phyloP scores from a whole-genome alignment of 2,888 invertebrate species.

The Disparrhopalites patrizii region DNA sequence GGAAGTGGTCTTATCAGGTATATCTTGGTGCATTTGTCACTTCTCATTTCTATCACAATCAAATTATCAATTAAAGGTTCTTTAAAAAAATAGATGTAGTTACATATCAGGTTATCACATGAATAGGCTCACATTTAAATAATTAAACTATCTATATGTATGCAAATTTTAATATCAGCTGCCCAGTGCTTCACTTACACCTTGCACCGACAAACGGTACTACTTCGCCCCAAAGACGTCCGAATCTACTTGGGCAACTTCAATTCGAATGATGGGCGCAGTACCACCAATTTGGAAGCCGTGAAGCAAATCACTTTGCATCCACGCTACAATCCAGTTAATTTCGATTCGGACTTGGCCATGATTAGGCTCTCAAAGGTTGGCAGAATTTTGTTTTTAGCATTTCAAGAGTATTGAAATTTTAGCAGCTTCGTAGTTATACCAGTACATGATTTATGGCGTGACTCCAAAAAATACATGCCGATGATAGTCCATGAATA shows the following conservation, averaged over 20 bases:
- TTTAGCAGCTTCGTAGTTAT: too few species aligned
- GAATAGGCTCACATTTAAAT: too few species aligned
- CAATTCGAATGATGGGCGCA: neutral
- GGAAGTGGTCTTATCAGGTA: conserved; percentile 1
- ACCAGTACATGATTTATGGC: too few species aligned
- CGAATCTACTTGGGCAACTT: neutral
- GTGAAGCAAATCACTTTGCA: neutral
- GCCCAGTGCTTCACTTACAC: conserved; percentile 3
- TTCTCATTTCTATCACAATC: neutral
- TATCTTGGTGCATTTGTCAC: neutral
- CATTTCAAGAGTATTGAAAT: too few species aligned
- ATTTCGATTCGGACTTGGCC: neutral
- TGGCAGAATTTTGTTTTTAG: too few species aligned
- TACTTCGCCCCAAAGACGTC: neutral
- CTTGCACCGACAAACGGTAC: neutral
- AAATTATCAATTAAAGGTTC: too few species aligned
- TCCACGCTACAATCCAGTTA: neutral
- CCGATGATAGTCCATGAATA: too few species aligned
- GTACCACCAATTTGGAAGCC: neutral
- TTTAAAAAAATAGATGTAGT: neutral
- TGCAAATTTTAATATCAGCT: neutral
- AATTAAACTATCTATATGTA: too few species aligned
- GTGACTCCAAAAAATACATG: too few species aligned
- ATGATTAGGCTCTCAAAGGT: neutral
- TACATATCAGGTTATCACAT: too few species aligned